Conservation (phyloP, 2,888 invertebrate species). For the Rhamnusium bicolor region DNA sequence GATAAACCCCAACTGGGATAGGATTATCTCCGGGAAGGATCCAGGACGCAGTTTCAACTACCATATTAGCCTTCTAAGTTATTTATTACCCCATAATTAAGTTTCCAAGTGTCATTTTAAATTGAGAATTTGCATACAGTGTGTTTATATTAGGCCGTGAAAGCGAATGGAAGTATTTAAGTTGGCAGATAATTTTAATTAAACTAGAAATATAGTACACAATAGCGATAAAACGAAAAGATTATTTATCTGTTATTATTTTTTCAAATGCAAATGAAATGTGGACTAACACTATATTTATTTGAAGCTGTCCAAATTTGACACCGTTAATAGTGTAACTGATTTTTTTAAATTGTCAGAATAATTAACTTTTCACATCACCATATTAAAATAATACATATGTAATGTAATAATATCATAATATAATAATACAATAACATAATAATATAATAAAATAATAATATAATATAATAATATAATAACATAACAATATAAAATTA, state of each 20-base stretch:
- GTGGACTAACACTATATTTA: no score
- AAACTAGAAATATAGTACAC: neutral
- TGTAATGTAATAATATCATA: no score
- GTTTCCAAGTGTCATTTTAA: constrained; percentile 52
- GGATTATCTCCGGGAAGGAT: constrained; percentile 66
- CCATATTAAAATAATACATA: no score
- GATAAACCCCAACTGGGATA: constrained; percentile 59
- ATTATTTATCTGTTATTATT: no score
- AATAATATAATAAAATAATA: no score
- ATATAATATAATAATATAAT: no score
- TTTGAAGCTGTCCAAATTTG: no score
- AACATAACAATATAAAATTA: no score
- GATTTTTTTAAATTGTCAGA: no score
- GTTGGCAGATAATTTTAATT: constrained; percentile 9
- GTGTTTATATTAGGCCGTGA: constrained; percentile 21
- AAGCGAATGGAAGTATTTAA: constrained; percentile 1
- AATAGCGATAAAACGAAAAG: neutral
- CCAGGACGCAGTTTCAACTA: constrained; percentile 59
- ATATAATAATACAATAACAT: no score
- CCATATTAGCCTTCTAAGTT: constrained; percentile 61
- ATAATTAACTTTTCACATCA: no score
- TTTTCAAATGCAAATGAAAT: neutral
- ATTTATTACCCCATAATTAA: constrained; percentile 64
- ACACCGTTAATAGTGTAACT: no score
- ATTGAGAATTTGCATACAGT: constrained; percentile 37